phyloP scores from a whole-genome alignment of 1,140 invertebrate species.

The Pseudomyrmex pallidus region DNA sequence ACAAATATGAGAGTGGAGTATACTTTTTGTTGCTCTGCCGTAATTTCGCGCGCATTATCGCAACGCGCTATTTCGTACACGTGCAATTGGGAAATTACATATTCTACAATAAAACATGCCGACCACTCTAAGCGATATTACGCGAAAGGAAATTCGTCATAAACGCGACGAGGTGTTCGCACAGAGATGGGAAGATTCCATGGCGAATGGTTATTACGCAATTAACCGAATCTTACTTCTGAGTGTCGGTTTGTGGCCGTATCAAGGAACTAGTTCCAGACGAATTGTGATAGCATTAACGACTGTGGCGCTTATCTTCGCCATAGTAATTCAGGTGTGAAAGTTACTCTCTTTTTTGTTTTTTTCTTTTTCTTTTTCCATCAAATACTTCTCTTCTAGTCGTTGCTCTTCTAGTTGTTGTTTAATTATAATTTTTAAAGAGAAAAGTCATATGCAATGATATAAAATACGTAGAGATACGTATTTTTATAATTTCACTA shows the following conservation, averaged over 20 bases:
- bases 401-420: neutral
- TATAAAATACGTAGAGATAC: too few relatives aligned
- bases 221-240: conserved; percentile 40
- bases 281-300: neutral
- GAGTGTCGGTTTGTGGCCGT: conserved; percentile 47
- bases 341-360: neutral
- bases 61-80: neutral
- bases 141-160: neutral
- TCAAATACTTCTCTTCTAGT: neutral
- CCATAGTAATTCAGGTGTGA: conserved; percentile 27
- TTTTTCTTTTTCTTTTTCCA: neutral
- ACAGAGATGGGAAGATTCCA: conserved; percentile 7
- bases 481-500: too few relatives aligned
- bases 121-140: neutral
- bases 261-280: conserved; percentile 15
- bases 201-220: conserved; percentile 6
- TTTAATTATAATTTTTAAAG: neutral
- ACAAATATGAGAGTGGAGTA: neutral
- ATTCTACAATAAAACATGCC: neutral
- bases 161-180: neutral
- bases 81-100: neutral
- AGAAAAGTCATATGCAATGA: too few relatives aligned
- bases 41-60: neutral
- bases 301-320: neutral
- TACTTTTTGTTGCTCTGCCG: neutral